Base-by-base conservation (phyloP, 2,113 vertebrate genomes). In the Actinemys pallida region DNA sequence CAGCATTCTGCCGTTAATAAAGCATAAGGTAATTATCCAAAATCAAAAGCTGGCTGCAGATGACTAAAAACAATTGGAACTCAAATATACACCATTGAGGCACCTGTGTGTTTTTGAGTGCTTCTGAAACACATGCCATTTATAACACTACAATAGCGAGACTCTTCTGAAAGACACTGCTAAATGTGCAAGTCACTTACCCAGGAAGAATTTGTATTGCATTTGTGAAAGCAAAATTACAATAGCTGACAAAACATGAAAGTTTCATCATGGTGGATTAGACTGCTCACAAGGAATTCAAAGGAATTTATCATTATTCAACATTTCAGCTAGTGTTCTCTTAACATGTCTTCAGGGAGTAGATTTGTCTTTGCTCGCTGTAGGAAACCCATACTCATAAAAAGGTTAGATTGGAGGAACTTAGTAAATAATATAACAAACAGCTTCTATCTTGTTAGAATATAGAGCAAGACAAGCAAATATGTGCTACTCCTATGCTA, bases 171-270 rank as follows among this genome's bases (percentile, higher is more conserved):
- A 98, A 98, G 97, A 97, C 97, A 90, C 62, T 42, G 79, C 92
- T 98, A 96, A 98, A 97, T 19, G 86, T 93, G 96, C 86, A 98
- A 98, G 96, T 97, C 97, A 98, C 97, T 98, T 98, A 96, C 59
- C 94, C 54, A 80, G 93, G 97, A 97, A 98, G 96, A 97, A 97
- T 97, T 97, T 97, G 97, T 98, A 97, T 93, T 97, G 96, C 98
- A 45, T 97, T 96, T 96, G 94, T 98, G 98, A 98, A 98, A 98
- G 98, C 97, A 97, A 98, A 98, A 98, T 98, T 98, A 98, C 98
- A 98, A 98, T 92, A 98, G 94, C 98, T 98, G 98, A 98, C 98
- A 98, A 98, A 98, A 98, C 98, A 98, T 95, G 97, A 97, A 98
- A 96, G 96, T 98, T 98, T 98, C 97, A 98, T 98, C 96, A 80